Conservation (phyloP, 30 jellyfish, hydroid and myxozoan species). For the Hydra vulgaris region DNA sequence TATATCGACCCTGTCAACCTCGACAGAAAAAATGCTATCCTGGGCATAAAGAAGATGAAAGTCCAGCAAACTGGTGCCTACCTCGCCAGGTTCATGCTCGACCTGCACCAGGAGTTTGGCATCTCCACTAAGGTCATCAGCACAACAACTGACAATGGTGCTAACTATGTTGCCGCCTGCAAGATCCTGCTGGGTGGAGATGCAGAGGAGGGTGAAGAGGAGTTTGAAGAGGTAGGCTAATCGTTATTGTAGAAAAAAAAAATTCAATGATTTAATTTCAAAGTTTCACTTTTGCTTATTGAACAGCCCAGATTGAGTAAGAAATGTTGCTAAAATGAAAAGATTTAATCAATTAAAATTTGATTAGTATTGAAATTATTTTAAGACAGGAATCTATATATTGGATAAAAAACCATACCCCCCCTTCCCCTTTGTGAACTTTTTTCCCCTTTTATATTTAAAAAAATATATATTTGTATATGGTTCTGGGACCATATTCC, state of each 20-base stretch:
- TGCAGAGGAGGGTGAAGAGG: neutral
- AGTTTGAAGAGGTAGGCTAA: neutral
- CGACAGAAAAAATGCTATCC: constrained; percentile 10
- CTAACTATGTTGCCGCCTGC: constrained; percentile 17
- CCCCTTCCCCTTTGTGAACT: neutral
- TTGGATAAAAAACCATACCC: neutral
- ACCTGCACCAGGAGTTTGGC: constrained; percentile 16
- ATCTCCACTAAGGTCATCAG: constrained; percentile 5
- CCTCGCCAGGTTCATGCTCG: constrained; percentile 3
- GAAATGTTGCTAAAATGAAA: neutral
- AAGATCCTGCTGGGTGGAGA: neutral
- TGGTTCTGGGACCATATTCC: neutral
- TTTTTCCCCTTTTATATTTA: no score
- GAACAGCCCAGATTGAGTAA: neutral
- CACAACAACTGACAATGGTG: constrained; percentile 17
- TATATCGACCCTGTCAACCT: constrained; percentile 8
- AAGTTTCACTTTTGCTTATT: neutral
- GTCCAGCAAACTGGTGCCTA: constrained; percentile 11
- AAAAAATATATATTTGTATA: neutral
- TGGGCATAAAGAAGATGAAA: neutral
- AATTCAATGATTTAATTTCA: neutral
- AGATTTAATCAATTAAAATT: neutral
- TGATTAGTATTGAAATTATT: neutral
- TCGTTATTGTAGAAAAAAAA: neutral
- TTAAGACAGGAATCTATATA: neutral